Base-by-base conservation (phyloP, 2,888 invertebrate species). In the Lasioglossum leucozonium region DNA sequence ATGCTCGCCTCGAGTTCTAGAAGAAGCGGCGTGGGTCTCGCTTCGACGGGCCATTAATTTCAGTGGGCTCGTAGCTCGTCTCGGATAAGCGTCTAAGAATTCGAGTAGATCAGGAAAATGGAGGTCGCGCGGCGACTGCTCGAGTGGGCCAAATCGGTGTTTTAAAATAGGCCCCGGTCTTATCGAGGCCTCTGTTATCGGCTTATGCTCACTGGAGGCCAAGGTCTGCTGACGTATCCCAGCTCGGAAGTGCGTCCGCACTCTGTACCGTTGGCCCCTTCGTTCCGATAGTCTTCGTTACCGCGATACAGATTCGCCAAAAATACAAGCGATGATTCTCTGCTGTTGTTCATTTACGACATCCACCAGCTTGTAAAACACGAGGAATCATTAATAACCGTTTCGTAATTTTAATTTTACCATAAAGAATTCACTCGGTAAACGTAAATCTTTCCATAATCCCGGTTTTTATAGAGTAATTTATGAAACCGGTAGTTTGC, bases 111-210 rank as follows among this genome's bases (percentile, higher is more conserved):
- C 30, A 22, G 74, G 47, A n/a, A 58, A 65, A 47, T 16, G 40
- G 40, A 62, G 79, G 79, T 37, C 71, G 37, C 71, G 37, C 44
- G 30, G 34, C 40, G 22, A 44, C 8, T 71, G 79, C 77, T 44
- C 79, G 82, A 86, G 71, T 85, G 85, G 90, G 88, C 82, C 89
- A 88, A 88, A 80, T 90, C 81, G 71, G 79, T 79, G 79, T 86
- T 90, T 90, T 85, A 87, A 90, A 90, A 90, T 89, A 83, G 84
- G 85, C 82, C 55, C 67, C 30, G 26, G 51, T 72, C 83, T 90
- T 90, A 90, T 90, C 90, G 76, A 69, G 72, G 40, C 82, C 84
- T 37, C 58, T 44, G 82, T 88, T 90, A 90, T 90, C 90, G 88
- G 67, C 65, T 58, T 58, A 30, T 58, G 67, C 81, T 82, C 84